A percentile compares a stretch with the other conserved stretches of the same genome.
phyloP scores from a whole-genome alignment of 2,797 vertebrate genomes.

The Rhinichthys osculus region DNA sequence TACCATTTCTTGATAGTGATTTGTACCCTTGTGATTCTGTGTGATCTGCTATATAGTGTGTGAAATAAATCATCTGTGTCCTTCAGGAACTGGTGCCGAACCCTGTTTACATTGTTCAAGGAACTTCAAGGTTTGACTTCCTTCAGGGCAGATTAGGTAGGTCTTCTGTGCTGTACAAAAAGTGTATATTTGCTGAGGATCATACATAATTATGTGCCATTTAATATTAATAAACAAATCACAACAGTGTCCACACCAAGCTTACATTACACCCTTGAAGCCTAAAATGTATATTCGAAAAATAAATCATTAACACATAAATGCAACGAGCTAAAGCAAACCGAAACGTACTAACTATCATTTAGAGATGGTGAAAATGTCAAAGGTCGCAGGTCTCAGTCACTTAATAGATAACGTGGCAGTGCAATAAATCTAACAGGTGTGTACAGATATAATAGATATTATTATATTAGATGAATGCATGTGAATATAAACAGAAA shows the following conservation, averaged over 20 bases:
- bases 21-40: background rate
- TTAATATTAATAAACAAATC: background rate
- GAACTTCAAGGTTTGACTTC: constrained; percentile 77
- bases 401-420: background rate
- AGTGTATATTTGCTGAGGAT: background rate
- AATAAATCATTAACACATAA: background rate
- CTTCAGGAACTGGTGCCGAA: constrained; percentile 68
- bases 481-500: background rate
- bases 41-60: background rate
- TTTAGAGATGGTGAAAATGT: background rate
- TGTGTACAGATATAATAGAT: background rate
- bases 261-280: background rate
- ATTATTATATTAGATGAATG: background rate
- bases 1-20: too few relatives aligned
- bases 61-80: background rate
- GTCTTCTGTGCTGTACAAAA: background rate
- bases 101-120: constrained; percentile 68
- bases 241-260: background rate
- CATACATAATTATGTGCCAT: background rate
- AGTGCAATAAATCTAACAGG: background rate
- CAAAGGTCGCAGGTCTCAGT: background rate
- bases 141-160: constrained; percentile 73
- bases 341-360: background rate
- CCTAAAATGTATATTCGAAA: background rate
- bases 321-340: background rate